A percentile compares a stretch with the other conserved stretches of the same genome.
phyloP scores from a whole-genome alignment of 2,113 vertebrate genomes.

The Myotis lucifugus region DNA sequence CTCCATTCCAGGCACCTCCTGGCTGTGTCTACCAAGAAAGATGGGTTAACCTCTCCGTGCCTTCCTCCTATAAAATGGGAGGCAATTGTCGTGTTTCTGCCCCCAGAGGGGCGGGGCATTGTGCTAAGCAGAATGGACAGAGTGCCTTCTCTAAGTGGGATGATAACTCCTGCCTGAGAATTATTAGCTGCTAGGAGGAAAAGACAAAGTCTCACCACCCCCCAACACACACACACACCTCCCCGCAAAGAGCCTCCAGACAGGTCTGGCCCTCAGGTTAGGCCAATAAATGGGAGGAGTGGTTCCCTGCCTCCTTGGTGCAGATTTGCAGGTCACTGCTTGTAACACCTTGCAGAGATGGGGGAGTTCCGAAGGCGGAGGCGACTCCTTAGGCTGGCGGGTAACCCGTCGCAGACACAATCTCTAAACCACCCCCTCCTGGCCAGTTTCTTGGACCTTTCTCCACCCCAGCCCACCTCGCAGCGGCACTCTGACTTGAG shows the following conservation, averaged over 20 bases:
- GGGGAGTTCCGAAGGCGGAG: neutral
- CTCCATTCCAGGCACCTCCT: neutral
- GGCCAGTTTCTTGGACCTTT: neutral
- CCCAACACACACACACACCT: too few relatives aligned
- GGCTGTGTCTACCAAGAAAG: neutral
- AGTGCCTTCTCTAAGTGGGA: neutral
- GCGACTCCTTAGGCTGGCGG: neutral
- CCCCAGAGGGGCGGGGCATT: neutral
- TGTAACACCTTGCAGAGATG: too few relatives aligned
- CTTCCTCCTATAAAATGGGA: neutral
- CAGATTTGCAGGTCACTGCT: neutral
- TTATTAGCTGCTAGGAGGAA: neutral
- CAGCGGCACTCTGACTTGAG: neutral
- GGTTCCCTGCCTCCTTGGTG: neutral
- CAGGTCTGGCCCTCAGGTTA: neutral
- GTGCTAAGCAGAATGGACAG: neutral
- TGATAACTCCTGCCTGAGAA: neutral
- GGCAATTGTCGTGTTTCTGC: neutral
- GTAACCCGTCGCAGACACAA: neutral
- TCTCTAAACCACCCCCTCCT: neutral
- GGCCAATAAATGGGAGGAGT: neutral
- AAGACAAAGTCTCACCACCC: neutral
- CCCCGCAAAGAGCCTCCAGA: neutral
- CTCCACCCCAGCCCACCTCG: too few relatives aligned
- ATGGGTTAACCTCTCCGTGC: neutral